These are phyloP conservation scores for Nicator chloris DNA, from an alignment of 2,113 vertebrate species.

Conservation along the genomic window DNA sequence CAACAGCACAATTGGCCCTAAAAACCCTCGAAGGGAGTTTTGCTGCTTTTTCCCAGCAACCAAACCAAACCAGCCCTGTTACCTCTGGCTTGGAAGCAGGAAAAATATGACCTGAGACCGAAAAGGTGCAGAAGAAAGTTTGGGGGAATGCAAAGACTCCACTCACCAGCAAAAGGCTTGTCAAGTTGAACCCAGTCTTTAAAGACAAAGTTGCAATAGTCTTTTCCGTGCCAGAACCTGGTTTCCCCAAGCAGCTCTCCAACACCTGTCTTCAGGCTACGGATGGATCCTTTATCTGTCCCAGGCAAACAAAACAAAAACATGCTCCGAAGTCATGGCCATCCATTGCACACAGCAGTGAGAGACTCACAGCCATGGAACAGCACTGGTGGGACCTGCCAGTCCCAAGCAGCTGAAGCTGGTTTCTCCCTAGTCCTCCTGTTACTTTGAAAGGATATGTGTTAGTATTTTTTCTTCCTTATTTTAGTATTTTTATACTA, in stretches of 20 bases:
- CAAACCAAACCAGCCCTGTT: not conserved
- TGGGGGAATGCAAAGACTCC: not conserved
- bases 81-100: not conserved
- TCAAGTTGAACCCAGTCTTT: slow-evolving; percentile 98
- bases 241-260: slow-evolving; percentile 89
- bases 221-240: slow-evolving; percentile 97
- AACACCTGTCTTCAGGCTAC: slow-evolving; percentile 76
- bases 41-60: not conserved
- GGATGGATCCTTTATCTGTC: slow-evolving; percentile 74
- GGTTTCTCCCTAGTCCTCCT: not conserved
- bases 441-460: not conserved
- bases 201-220: slow-evolving; percentile 97
- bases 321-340: not conserved
- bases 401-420: not conserved
- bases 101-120: not conserved
- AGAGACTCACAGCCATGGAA: not conserved
- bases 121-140: not conserved
- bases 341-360: accelerated
- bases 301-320: not conserved
- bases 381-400: not conserved
- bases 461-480: not conserved
- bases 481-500: not conserved
- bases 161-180: slow-evolving; percentile 93
- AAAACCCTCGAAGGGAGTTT: not conserved
- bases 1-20: not conserved